These are phyloP conservation scores for Hyperoodon ampullatus DNA, from an alignment of 2,113 vertebrate species.

Conservation along the genomic window DNA sequence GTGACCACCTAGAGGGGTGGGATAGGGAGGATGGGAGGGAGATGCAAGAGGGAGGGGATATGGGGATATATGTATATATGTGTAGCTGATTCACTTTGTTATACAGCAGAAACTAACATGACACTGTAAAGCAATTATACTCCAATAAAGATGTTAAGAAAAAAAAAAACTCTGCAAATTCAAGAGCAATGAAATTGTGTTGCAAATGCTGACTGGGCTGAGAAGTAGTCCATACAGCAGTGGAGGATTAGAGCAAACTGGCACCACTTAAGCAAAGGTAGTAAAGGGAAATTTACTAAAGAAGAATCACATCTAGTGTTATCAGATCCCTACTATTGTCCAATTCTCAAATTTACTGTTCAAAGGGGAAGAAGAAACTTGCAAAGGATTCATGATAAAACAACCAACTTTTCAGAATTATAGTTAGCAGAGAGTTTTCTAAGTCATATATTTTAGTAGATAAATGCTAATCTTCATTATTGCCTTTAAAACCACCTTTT, in stretches of 20 bases:
- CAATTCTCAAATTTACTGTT: neutral
- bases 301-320: neutral
- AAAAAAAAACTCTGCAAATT: slow-evolving; percentile 52
- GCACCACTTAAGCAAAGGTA: too few species aligned
- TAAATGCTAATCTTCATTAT: neutral
- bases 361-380: neutral
- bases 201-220: neutral
- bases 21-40: too few species aligned
- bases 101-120: too few species aligned
- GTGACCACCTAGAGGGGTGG: too few species aligned
- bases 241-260: neutral
- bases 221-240: neutral
- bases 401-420: neutral
- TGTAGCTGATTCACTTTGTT: too few species aligned
- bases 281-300: neutral
- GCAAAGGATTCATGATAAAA: neutral
- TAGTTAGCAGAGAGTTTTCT: neutral
- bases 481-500: neutral
- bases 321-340: neutral
- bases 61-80: too few species aligned
- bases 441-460: neutral
- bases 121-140: too few species aligned
- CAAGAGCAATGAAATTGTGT: slow-evolving; percentile 32
- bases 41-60: too few species aligned
- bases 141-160: too few species aligned